Percentiles rank a stretch among this genome's conserved stretches.
phyloP scores from a whole-genome alignment of 2,797 vertebrate genomes.

The Dromococcyx pavoninus region DNA sequence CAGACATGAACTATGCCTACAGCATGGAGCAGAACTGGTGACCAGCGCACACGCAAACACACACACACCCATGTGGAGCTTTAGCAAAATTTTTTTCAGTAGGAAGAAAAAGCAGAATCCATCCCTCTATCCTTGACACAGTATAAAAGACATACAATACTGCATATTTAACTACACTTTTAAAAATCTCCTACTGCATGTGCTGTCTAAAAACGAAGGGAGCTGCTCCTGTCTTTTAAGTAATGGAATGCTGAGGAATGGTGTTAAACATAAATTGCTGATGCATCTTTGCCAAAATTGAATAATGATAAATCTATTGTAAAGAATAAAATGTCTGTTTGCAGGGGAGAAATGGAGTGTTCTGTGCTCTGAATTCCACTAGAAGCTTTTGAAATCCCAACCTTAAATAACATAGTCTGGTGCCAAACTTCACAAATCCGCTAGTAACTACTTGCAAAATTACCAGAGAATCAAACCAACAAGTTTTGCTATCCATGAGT shows the following conservation, averaged over 20 bases:
- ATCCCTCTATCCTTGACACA: not conserved
- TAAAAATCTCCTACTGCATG: not conserved
- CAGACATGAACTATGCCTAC: not conserved
- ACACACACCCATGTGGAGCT: not conserved
- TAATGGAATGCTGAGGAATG: not conserved
- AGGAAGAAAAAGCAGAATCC: not conserved
- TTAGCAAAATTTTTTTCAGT: not conserved
- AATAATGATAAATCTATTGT: conserved; percentile 25
- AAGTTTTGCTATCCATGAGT: not conserved
- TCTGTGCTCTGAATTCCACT: not conserved
- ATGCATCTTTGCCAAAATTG: not conserved
- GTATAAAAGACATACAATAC: not conserved
- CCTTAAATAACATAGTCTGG: not conserved
- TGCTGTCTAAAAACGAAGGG: not conserved
- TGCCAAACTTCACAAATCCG: conserved; percentile 19
- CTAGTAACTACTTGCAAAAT: conserved; percentile 31
- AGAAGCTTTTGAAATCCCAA: conserved; percentile 27
- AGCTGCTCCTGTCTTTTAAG: not conserved
- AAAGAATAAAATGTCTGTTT: not conserved
- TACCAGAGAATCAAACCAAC: not conserved
- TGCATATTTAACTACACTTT: not conserved
- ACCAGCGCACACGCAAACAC: not conserved
- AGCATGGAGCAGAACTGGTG: conserved; percentile 45
- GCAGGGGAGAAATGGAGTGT: not conserved
- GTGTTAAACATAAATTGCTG: not conserved